Conservation (phyloP, 2,797 vertebrate genomes). For the Chromis chromis region DNA sequence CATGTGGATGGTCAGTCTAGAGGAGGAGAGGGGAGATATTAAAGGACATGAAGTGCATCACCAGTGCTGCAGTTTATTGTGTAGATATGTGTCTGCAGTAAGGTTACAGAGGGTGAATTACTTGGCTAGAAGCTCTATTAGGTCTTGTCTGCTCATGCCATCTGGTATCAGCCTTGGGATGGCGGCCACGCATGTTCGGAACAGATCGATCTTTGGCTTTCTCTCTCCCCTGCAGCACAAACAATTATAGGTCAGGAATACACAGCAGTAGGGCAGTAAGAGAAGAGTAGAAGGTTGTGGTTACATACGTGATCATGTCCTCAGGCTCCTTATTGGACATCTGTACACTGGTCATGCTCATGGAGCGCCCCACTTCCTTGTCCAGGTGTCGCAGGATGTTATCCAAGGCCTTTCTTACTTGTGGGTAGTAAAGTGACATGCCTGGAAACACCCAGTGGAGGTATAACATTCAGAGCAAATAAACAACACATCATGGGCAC, state of each 20-base stretch:
- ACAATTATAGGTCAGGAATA: conserved; percentile 7
- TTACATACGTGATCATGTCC: conserved; percentile 98
- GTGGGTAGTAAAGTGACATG: conserved; percentile 98
- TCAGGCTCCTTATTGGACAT: conserved; percentile 99
- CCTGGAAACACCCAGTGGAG: conserved; percentile 81
- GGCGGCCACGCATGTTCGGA: conserved; percentile 97
- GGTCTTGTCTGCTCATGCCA: conserved; percentile 98
- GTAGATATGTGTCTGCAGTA: conserved; percentile 6
- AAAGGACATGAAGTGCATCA: neutral
- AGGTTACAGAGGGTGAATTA: conserved; percentile 71
- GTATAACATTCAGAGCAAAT: neutral
- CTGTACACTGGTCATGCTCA: conserved; percentile 99
- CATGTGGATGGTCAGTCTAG: conserved; percentile 97
- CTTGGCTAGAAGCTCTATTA: conserved; percentile 98
- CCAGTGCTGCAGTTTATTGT: neutral
- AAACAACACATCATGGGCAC: neutral
- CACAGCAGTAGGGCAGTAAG: neutral
- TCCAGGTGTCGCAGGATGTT: conserved; percentile 97
- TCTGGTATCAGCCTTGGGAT: conserved; percentile 98
- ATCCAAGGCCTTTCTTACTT: conserved; percentile 97
- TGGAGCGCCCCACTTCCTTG: conserved; percentile 98
- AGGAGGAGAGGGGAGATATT: conserved; percentile 5
- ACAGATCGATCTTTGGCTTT: conserved; percentile 99
- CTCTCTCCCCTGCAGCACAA: conserved; percentile 91
- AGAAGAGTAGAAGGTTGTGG: neutral